Base-by-base conservation (phyloP, 2,888 invertebrate genomes). In the Azorinus chamasolen region DNA sequence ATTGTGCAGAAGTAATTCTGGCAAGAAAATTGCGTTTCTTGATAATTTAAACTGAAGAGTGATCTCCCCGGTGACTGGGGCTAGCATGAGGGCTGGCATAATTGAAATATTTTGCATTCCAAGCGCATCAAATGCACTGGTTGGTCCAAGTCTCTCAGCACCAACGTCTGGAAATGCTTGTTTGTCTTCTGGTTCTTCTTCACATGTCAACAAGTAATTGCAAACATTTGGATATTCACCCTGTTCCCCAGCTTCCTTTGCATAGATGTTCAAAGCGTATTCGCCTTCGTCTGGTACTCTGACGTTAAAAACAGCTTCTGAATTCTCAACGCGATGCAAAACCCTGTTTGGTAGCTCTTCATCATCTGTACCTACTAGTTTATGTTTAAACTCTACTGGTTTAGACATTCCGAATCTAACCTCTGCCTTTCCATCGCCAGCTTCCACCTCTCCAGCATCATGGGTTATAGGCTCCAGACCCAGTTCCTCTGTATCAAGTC, bases 241-340 rank as follows among this genome's bases (percentile, higher is more conserved):
- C 20, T 83, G 76, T 27, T 82, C 71, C 8, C 83, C 84, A 20
- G 73, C 75, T 45, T 85, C 84, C 54, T 81, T 83, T 4, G 87
- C 89, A 73, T 88, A 87, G n/a, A 91, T 72, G 59, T 88, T 87
- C 25, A 89, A 76, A n/a, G 89, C 89, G 73, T 88, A 91, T 59
- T 89, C 87, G 0, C 90, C 90, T 25, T 79, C 70, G 37, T 84
- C 76, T 6, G 89, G 89, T 3, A 90, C 82, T 39, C 89, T 73
- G 5, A 89, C 63, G 25, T 83, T 81, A 54, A 90, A 83, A 20
- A 86, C 81, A 24, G 89, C 79, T 46, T 89, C 84, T 1, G 80
- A 77, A 50, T 85, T 84, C 32, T 89, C 87, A 27, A 79, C 78
- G 14, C 86, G 69, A 27, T 89, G 83, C 10, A 88, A 62, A 25